phyloP scores from a whole-genome alignment of 2,113 vertebrate species.

The Sinocyclocheilus maitianheensis region DNA sequence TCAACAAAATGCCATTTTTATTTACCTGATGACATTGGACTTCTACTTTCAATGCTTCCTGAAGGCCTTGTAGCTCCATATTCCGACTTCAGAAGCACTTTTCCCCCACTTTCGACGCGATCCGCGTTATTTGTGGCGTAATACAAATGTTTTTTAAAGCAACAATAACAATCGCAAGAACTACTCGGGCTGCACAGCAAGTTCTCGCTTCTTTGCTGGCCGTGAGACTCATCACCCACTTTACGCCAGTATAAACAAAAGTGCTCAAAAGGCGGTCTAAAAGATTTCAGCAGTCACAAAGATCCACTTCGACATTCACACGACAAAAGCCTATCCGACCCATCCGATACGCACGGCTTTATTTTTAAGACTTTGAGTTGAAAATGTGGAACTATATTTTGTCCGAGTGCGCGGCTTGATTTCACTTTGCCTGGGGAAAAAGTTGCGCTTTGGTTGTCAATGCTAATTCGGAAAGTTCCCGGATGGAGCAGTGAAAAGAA shows the following conservation, averaged over 20 bases:
- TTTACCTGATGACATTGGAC: conserved; percentile 94
- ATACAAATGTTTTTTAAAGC: conserved; percentile 67
- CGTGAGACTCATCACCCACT: conserved; percentile 87
- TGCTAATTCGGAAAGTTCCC: conserved; percentile 88
- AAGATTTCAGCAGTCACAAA: conserved; percentile 54
- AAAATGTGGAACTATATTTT: conserved; percentile 86
- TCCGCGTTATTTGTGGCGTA: conserved; percentile 76
- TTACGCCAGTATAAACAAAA: conserved; percentile 79
- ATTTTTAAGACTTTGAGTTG: conserved; percentile 69
- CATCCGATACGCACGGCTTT: conserved; percentile 34
- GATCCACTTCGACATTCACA: conserved; percentile 50
- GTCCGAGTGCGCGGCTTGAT: conserved; percentile 90
- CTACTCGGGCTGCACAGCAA: conserved; percentile 83
- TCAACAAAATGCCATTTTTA: conserved; percentile 74
- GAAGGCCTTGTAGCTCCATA: conserved; percentile 94
- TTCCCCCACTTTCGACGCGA: conserved; percentile 83
- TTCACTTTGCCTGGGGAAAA: conserved; percentile 86
- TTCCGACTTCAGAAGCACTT: conserved; percentile 85
- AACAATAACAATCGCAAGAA: conserved; percentile 81
- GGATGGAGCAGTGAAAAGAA: conserved; percentile 82
- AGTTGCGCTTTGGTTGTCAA: conserved; percentile 90
- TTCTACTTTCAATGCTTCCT: conserved; percentile 90
- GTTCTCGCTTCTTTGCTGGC: conserved; percentile 86
- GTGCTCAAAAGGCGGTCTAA: conserved; percentile 71
- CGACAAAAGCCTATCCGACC: conserved; percentile 42